Evolutionary conservation across 2,888 invertebrate species (phyloP).

Genomic region (Cheilosia impressa): DNA sequence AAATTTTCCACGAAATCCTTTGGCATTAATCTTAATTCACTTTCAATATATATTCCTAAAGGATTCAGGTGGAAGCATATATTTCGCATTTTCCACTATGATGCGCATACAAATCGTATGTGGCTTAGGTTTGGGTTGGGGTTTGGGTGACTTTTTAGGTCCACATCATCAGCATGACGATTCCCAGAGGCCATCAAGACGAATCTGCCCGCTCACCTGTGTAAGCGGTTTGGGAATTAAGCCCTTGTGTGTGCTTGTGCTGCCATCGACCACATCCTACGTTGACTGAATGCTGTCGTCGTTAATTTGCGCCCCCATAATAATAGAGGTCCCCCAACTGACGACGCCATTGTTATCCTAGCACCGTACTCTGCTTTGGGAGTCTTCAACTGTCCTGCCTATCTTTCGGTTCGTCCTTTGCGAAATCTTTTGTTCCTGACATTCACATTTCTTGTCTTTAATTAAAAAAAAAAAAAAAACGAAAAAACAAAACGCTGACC

Average conservation of each 20-base stretch:
- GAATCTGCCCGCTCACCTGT: not conserved
- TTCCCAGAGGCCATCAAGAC: constrained; percentile 36
- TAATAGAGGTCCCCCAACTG: constrained; percentile 55
- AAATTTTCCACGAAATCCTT: constrained; percentile 72
- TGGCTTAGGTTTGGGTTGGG: not conserved
- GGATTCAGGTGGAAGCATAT: constrained; percentile 46
- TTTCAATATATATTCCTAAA: constrained; percentile 67
- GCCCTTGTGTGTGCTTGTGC: constrained; percentile 55
- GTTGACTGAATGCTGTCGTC: constrained; percentile 72
- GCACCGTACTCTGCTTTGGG: constrained; percentile 37
- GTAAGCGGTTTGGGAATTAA: constrained; percentile 59
- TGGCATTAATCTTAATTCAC: constrained; percentile 77
- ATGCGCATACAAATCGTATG: constrained; percentile 23
- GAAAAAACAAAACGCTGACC: constrained; percentile 81
- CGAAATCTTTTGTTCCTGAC: constrained; percentile 74
- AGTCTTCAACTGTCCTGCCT: constrained; percentile 62
- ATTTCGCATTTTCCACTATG: constrained; percentile 14
- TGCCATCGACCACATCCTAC: constrained; percentile 47
- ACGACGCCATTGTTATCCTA: constrained; percentile 59
- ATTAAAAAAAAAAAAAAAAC: constrained; percentile 53
- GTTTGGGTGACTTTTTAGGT: constrained; percentile 36
- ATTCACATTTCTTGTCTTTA: constrained; percentile 73
- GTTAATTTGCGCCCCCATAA: constrained; percentile 63
- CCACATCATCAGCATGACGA: constrained; percentile 61
- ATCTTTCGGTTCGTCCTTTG: constrained; percentile 59